Evolutionary conservation across 2,888 invertebrate genomes (phyloP).

Genomic region (Lydus trimaculatus): DNA sequence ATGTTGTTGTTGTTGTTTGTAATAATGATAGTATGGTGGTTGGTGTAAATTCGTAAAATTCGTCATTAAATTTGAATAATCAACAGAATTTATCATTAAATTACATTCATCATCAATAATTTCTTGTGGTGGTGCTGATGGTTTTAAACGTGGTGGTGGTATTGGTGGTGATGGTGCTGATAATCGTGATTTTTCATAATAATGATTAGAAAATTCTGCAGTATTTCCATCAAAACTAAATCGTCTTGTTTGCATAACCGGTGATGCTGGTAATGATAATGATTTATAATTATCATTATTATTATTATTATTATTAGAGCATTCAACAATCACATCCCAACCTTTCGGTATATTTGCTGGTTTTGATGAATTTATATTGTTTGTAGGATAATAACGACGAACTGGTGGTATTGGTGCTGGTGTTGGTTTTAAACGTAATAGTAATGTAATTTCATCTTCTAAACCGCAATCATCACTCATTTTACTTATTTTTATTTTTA

Average conservation of each 20-base stretch:
- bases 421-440: constrained; percentile 55
- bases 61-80: constrained; percentile 26
- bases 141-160: constrained; percentile 48
- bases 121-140: constrained; percentile 56
- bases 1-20: background rate
- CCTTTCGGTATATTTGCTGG: constrained; percentile 41
- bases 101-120: constrained; percentile 34
- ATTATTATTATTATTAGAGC: constrained; percentile 24
- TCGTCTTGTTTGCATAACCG: constrained; percentile 24
- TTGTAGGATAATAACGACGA: constrained; percentile 38
- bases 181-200: constrained; percentile 29
- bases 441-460: constrained; percentile 58
- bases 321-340: constrained; percentile 57
- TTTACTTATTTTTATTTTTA: background rate
- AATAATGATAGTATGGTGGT: background rate
- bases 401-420: constrained; percentile 56
- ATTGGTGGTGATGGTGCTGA: constrained; percentile 24
- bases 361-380: background rate
- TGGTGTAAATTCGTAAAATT: constrained; percentile 36
- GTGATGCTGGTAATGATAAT: constrained; percentile 28
- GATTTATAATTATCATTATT: constrained; percentile 12
- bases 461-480: constrained; percentile 25
- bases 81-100: constrained; percentile 37
- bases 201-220: background rate
- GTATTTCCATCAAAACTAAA: constrained; percentile 34